A percentile compares a stretch with the other conserved stretches of the same genome.
Evolutionary conservation across 2,113 vertebrate species (phyloP).

Genomic region (Amblyopsis rosae): DNA sequence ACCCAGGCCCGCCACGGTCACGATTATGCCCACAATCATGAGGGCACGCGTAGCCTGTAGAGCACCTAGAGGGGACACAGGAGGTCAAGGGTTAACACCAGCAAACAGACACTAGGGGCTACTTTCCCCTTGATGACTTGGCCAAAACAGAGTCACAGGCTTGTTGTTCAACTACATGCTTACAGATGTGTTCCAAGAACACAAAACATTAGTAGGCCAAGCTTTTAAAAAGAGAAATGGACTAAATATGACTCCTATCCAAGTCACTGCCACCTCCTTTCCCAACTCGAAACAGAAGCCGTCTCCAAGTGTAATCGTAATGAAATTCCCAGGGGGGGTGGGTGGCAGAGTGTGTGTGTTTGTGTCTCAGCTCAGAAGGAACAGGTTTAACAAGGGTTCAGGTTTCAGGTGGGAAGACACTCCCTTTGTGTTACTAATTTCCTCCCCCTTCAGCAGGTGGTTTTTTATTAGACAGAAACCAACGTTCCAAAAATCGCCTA

Average conservation of each 20-base stretch:
- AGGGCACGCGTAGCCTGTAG: slow-evolving; percentile 86
- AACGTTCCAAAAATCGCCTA: neutral
- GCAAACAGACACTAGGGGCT: neutral
- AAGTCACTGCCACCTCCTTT: slow-evolving; percentile 33
- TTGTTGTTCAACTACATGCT: neutral
- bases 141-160: neutral
- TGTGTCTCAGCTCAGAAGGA: slow-evolving; percentile 37
- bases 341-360: slow-evolving; percentile 8
- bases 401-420: slow-evolving; percentile 53
- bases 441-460: slow-evolving; percentile 41
- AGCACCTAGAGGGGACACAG: slow-evolving; percentile 63
- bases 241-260: neutral
- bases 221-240: neutral
- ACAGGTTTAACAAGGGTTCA: slow-evolving; percentile 75
- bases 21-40: slow-evolving; percentile 83
- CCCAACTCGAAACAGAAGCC: slow-evolving; percentile 57
- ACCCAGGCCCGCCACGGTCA: slow-evolving; percentile 72
- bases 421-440: slow-evolving; percentile 33
- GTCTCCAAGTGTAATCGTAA: slow-evolving; percentile 55
- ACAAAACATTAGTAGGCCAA: slow-evolving; percentile 4
- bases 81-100: slow-evolving; percentile 14
- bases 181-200: neutral
- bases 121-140: neutral
- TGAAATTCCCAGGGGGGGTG: slow-evolving; percentile 1
- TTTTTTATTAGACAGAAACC: slow-evolving; percentile 2